Conservation (phyloP, 2,888 invertebrate species). For the Drosophila mimica region DNA sequence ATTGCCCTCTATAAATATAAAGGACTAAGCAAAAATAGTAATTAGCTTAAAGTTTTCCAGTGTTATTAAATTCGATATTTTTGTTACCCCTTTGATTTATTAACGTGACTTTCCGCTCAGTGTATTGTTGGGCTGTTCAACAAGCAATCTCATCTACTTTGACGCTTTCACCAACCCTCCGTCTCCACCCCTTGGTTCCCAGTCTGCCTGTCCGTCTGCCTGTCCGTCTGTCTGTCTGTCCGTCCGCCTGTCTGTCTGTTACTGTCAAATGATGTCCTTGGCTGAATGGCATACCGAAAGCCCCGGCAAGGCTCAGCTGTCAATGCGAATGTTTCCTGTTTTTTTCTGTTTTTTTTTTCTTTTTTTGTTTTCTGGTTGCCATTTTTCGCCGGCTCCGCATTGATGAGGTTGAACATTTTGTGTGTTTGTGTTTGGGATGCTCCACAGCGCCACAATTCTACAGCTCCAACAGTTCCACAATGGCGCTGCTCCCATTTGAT, state of each 20-base stretch:
- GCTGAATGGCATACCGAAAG: constrained; percentile 3
- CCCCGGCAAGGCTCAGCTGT: constrained; percentile 49
- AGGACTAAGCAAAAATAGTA: background rate
- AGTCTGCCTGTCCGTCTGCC: background rate
- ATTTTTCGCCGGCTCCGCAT: constrained; percentile 32
- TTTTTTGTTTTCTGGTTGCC: constrained; percentile 10
- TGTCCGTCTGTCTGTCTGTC: background rate
- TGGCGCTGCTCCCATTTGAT: constrained; percentile 40
- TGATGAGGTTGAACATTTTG: constrained; percentile 57
- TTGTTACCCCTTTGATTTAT: constrained; percentile 1
- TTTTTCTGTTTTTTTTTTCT: constrained; percentile 11
- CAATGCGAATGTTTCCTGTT: constrained; percentile 45
- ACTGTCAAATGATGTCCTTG: constrained; percentile 41
- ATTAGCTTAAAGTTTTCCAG: background rate
- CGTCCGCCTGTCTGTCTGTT: constrained; percentile 11
- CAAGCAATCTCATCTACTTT: constrained; percentile 29
- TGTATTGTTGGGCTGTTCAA: constrained; percentile 23
- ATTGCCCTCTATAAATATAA: background rate
- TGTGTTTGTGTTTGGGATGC: constrained; percentile 9
- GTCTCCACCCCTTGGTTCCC: background rate
- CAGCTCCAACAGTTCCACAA: constrained; percentile 7
- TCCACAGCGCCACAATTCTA: background rate
- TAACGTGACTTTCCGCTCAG: constrained; percentile 9
- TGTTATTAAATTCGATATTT: background rate
- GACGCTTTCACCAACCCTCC: background rate